A percentile compares a stretch with the other conserved stretches of the same genome.
Evolutionary conservation across 2,888 invertebrate species (phyloP).

Genomic region (Pteria penguin): DNA sequence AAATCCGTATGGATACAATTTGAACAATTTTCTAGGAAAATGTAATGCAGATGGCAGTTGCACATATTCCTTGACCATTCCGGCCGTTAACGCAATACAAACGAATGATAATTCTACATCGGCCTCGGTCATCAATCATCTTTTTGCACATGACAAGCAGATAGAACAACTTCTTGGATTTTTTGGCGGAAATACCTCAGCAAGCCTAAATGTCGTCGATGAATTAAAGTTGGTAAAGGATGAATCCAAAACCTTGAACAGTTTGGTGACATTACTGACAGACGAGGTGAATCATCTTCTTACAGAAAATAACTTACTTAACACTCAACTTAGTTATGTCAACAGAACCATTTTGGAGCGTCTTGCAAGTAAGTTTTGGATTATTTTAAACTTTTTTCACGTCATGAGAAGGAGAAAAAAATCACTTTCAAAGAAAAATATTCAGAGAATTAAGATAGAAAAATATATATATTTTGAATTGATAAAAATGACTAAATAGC

Average conservation of each 20-base stretch:
- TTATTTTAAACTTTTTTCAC: too few species aligned
- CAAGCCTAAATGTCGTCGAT: slow-evolving; percentile 18
- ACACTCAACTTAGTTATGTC: slow-evolving; percentile 15
- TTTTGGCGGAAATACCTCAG: slow-evolving; percentile 28
- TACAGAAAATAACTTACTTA: slow-evolving; percentile 24
- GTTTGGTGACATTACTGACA: slow-evolving; percentile 23
- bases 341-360: slow-evolving; percentile 10
- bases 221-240: slow-evolving; percentile 25
- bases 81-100: slow-evolving; percentile 24
- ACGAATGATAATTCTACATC: slow-evolving; percentile 38
- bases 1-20: slow-evolving; percentile 36
- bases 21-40: slow-evolving; percentile 34
- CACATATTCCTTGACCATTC: slow-evolving; percentile 31
- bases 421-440: too few species aligned
- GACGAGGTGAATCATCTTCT: slow-evolving; percentile 21
- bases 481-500: too few species aligned
- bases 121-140: slow-evolving; percentile 31
- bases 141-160: slow-evolving; percentile 32
- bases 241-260: slow-evolving; percentile 20
- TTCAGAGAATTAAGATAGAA: too few species aligned
- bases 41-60: slow-evolving; percentile 38
- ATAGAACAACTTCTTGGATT: slow-evolving; percentile 28
- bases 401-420: too few species aligned
- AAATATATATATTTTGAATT: too few species aligned
- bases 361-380: slow-evolving; percentile 21